These are phyloP conservation scores for Cartodere bifasciata DNA, from an alignment of 2,888 invertebrate genomes.

Conservation along the genomic window DNA sequence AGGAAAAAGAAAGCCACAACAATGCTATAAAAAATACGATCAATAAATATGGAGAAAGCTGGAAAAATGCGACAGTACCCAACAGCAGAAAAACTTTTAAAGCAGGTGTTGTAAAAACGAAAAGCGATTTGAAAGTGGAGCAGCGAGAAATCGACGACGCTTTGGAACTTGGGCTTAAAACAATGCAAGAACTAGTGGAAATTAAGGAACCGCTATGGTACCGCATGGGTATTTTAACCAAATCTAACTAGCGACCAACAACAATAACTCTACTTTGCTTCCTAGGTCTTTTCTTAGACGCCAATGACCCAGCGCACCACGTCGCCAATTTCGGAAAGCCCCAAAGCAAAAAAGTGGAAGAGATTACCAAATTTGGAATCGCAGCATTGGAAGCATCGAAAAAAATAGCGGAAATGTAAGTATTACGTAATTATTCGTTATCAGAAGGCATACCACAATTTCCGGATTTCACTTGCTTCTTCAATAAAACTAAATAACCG, in stretches of 20 bases:
- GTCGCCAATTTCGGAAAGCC: slow-evolving; percentile 63
- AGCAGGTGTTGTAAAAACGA: too few species aligned
- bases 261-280: too few species aligned
- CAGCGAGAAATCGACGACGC: slow-evolving; percentile 47
- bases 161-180: slow-evolving; percentile 52
- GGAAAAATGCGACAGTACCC: background rate
- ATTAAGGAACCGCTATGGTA: slow-evolving; percentile 46
- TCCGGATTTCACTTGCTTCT: too few species aligned
- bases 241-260: background rate
- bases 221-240: slow-evolving; percentile 40
- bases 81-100: background rate
- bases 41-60: slow-evolving; percentile 6
- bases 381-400: slow-evolving; percentile 54
- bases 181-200: slow-evolving; percentile 51
- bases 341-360: slow-evolving; percentile 42
- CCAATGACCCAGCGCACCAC: slow-evolving; percentile 52
- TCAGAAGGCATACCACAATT: too few species aligned
- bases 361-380: slow-evolving; percentile 51
- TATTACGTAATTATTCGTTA: too few species aligned
- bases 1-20: slow-evolving; percentile 10
- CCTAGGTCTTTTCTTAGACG: slow-evolving; percentile 52
- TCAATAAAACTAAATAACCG: too few species aligned
- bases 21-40: slow-evolving; percentile 5
- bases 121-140: too few species aligned
- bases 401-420: slow-evolving; percentile 47